phyloP scores from a whole-genome alignment of 2,113 vertebrate species.

The crab-eating macaque (Macaca fascicularis) region T2T-MFA8v1.1 NC_088391.1:77375001-77375500 shows the following conservation, averaged over 20 bases:
- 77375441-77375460: neutral
- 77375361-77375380: neutral
- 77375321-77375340: neutral
- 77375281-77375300: neutral
- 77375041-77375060: neutral
- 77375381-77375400: neutral
- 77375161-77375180: neutral
- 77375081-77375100: neutral
- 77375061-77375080: neutral
- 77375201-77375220: neutral
- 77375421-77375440: neutral
- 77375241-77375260: neutral
- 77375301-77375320: neutral
- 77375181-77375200: neutral
- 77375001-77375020: neutral
- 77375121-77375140: neutral
- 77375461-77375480: neutral
- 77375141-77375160: neutral
- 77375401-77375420: neutral
- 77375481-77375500: neutral
- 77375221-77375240: neutral
- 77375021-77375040: neutral
- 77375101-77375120: neutral
- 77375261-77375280: neutral
- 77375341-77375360: neutral